Percentiles rank a stretch among this genome's conserved stretches.
Conservation (phyloP, 2,113 vertebrate species). For the Casuarius casuarius region DNA sequence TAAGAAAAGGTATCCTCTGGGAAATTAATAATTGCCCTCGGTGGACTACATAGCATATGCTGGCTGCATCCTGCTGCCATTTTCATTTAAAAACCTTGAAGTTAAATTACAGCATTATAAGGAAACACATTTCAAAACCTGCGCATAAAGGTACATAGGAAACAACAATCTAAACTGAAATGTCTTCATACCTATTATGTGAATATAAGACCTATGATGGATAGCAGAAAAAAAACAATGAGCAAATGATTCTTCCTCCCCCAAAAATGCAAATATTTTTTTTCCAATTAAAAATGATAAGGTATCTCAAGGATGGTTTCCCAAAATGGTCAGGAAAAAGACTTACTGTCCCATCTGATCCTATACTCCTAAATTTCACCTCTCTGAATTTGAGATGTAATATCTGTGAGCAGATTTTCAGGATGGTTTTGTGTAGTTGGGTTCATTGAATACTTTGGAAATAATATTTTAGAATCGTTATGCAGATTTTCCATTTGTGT, state of each 20-base stretch:
- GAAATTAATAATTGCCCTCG: slow-evolving; percentile 49
- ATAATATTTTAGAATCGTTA: background rate
- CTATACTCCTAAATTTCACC: background rate
- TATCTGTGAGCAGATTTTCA: background rate
- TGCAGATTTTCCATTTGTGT: background rate
- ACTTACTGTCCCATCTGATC: background rate
- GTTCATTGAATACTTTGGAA: background rate
- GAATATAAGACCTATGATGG: rapidly evolving
- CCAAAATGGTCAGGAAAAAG: background rate
- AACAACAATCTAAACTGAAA: background rate
- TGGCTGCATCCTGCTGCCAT: slow-evolving; percentile 36
- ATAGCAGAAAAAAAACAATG: background rate
- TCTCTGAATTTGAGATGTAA: background rate
- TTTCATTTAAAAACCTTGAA: background rate
- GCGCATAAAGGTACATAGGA: background rate
- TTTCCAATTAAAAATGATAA: background rate
- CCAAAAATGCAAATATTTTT: background rate
- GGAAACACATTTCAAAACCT: background rate
- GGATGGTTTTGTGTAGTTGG: background rate
- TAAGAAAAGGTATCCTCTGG: slow-evolving; percentile 17
- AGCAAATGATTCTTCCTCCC: background rate
- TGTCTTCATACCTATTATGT: background rate
- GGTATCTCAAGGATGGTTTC: background rate
- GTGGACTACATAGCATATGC: slow-evolving; percentile 24
- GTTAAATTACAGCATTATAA: background rate